phyloP scores from a whole-genome alignment of 92 coral and sea anemone species.

The Siderastrea siderea region DNA sequence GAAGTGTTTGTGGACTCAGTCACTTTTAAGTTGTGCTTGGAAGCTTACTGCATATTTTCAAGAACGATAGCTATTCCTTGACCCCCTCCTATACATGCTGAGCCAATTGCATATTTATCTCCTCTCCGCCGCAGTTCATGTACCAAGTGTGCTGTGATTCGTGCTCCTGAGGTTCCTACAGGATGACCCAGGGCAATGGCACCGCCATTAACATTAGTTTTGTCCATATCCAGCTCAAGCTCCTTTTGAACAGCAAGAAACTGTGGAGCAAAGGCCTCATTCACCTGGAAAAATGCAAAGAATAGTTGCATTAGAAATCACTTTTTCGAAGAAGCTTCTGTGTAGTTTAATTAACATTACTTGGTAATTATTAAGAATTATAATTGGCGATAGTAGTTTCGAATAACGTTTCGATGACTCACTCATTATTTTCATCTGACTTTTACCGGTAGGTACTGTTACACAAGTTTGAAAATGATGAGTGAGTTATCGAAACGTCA shows the following conservation, averaged over 20 bases:
- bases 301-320: not conserved
- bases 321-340: not conserved
- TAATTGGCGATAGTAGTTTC: no score
- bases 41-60: constrained; percentile 75
- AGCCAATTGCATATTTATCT: constrained; percentile 86
- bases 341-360: no score
- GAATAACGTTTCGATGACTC: no score
- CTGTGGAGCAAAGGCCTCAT: constrained; percentile 99
- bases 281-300: constrained; percentile 69
- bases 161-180: constrained; percentile 95
- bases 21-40: not conserved
- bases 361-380: no score
- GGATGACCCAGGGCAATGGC: constrained; percentile 98
- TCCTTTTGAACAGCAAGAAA: constrained; percentile 94
- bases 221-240: constrained; percentile 84
- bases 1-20: not conserved
- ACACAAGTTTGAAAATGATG: no score
- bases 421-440: no score
- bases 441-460: no score
- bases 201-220: constrained; percentile 96
- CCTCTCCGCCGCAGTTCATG: constrained; percentile 91
- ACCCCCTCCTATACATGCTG: constrained; percentile 99
- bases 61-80: constrained; percentile 95
- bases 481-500: no score
- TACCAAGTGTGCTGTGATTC: constrained; percentile 91